Conservation (phyloP, 2,113 vertebrate species). For the Propithecus coquereli region DNA sequence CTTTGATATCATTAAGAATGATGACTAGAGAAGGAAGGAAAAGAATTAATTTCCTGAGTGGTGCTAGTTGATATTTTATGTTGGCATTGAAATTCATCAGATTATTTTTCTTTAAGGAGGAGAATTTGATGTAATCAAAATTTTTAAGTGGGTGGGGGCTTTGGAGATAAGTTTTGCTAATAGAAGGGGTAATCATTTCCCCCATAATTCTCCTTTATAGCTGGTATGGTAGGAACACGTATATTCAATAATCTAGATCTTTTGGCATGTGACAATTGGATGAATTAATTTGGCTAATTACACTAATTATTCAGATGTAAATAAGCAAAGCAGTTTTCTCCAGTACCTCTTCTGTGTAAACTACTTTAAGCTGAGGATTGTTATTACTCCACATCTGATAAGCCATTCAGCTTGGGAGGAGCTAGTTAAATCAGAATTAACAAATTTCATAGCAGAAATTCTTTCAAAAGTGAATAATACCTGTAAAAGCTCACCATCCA, state of each 20-base stretch:
- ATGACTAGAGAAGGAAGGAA: neutral
- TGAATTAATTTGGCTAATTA: neutral
- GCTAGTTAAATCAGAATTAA: neutral
- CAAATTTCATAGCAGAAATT: neutral
- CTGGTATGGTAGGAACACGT: neutral
- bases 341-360: neutral
- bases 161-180: neutral
- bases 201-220: neutral
- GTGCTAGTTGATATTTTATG: neutral
- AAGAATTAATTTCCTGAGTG: neutral
- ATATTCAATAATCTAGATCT: neutral
- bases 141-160: neutral
- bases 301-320: neutral
- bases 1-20: slow-evolving; percentile 28
- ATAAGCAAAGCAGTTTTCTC: neutral
- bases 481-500: neutral
- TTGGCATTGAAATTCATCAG: neutral
- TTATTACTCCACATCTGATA: neutral
- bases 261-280: neutral
- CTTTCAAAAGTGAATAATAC: neutral
- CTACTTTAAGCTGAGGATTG: neutral
- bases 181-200: neutral
- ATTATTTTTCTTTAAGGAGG: neutral
- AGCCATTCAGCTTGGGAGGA: neutral
- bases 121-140: neutral